Base-by-base conservation (phyloP, 2,797 vertebrate species). In the Sandelia bainsii region DNA sequence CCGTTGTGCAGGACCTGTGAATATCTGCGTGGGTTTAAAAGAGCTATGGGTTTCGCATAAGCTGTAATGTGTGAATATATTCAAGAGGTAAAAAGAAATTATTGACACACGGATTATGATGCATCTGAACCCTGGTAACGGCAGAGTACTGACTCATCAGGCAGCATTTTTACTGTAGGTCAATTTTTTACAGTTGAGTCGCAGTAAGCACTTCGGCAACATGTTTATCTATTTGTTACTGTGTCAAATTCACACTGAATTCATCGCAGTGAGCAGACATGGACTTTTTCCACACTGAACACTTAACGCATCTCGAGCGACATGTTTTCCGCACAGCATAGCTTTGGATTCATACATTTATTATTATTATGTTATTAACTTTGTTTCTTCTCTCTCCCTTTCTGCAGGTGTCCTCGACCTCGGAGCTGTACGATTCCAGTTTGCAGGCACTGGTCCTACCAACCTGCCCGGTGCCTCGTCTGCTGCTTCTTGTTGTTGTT, bases 341-440 rank as follows among this genome's bases (percentile, higher is more conserved):
- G 16, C 56, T 61, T 29, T 65, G 29, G 56, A 61, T 69, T 56
- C 37, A n/a, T n/a, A n/a, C n/a, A n/a, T n/a, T n/a, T n/a, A n/a
- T n/a, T n/a, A n/a, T n/a, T n/a, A n/a, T n/a, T n/a, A n/a, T n/a
- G n/a, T n/a, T n/a, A 57, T 75, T 20, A 12, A 25, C 25, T 25
- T 25, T 25, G 25, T 25, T 2, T 25, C 25, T 25, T 25, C 25
- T 25, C 25, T 25, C 2, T 25, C 2, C 4, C 25, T 25, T 25
- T 25, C 25, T 25, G 25, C 2, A 25, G 25, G 25, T 25, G 4
- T 25, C 25, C 25, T 25, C 4, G 25, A 25, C 25, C 25, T 25
- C 25, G 2, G 25, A 25, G 2, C 34, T 34, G 34, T 34, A 25
- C 25, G 2, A 25, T 25, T 25, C 25, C 25, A 25, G 25, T 25